These are phyloP conservation scores for Phoenicopterus ruber DNA, from an alignment of 2,113 vertebrate species.

Conservation along the genomic window DNA sequence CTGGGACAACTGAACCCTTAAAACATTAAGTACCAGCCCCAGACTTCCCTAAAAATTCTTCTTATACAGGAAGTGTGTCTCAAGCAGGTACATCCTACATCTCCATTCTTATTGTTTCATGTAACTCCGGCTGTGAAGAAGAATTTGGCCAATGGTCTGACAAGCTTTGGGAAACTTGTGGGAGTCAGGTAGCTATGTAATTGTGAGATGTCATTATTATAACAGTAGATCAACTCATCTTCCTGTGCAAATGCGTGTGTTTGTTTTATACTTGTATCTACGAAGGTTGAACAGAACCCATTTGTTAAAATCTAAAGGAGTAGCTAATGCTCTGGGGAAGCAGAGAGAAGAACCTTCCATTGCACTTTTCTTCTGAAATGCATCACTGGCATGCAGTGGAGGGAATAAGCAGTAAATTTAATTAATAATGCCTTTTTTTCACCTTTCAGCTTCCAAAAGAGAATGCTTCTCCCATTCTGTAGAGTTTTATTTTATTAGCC, in stretches of 20 bases:
- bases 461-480: conserved; percentile 35
- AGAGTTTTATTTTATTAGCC: conserved; percentile 57
- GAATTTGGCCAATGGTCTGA: neutral
- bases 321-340: neutral
- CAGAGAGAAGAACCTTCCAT: neutral
- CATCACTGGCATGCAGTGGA: neutral
- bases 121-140: neutral
- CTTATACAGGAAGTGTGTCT: neutral
- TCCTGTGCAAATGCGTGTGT: neutral
- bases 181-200: rapidly evolving
- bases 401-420: conserved; percentile 35
- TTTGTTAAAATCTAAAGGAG: neutral
- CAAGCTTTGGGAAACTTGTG: neutral
- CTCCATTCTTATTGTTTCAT: neutral
- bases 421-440: conserved; percentile 47
- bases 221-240: neutral
- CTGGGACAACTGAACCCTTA: neutral
- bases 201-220: neutral
- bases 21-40: neutral
- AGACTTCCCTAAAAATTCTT: neutral
- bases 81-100: neutral
- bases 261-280: neutral
- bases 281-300: neutral
- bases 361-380: neutral
- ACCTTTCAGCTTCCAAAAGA: conserved; percentile 33